phyloP scores from a whole-genome alignment of 2,888 invertebrate genomes.

The Drosophila mulleri region DNA sequence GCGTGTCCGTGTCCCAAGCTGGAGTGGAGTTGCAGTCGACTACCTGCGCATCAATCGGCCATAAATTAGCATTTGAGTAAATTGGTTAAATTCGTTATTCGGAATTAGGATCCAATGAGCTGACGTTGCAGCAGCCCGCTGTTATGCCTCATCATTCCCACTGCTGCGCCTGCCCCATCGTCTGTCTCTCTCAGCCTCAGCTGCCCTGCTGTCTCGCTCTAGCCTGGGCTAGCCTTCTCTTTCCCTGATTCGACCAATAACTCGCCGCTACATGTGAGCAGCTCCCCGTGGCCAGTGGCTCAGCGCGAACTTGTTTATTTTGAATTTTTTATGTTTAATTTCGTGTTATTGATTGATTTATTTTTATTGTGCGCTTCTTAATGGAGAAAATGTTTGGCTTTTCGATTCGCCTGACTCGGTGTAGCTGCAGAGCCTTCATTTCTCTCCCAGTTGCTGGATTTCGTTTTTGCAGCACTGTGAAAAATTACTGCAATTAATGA shows the following conservation, averaged over 20 bases:
- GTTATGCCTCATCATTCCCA: constrained; percentile 50
- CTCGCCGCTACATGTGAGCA: constrained; percentile 53
- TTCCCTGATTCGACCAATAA: constrained; percentile 52
- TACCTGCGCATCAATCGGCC: constrained; percentile 84
- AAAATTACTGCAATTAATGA: constrained; percentile 72
- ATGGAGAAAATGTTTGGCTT: constrained; percentile 66
- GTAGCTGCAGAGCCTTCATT: neutral
- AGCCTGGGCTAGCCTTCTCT: constrained; percentile 17
- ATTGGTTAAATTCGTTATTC: constrained; percentile 85
- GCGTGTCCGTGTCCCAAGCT: constrained; percentile 56
- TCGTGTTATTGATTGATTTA: constrained; percentile 82
- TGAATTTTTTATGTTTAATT: constrained; percentile 74
- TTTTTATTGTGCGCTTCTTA: constrained; percentile 71
- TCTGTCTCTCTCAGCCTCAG: neutral
- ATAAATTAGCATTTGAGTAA: constrained; percentile 85
- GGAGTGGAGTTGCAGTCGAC: constrained; percentile 37
- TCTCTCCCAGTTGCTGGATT: neutral
- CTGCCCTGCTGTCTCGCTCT: constrained; percentile 14
- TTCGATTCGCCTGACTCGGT: constrained; percentile 18
- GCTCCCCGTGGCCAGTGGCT: constrained; percentile 47
- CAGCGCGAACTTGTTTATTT: constrained; percentile 68
- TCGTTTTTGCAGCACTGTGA: constrained; percentile 40
- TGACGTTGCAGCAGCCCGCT: constrained; percentile 52
- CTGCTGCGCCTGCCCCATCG: constrained; percentile 1
- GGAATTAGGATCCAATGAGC: constrained; percentile 82